Evolutionary conservation across 2,113 vertebrate genomes (phyloP), one percentile per base, ranked within the genome.

Genomic region (Equus przewalskii): DNA sequence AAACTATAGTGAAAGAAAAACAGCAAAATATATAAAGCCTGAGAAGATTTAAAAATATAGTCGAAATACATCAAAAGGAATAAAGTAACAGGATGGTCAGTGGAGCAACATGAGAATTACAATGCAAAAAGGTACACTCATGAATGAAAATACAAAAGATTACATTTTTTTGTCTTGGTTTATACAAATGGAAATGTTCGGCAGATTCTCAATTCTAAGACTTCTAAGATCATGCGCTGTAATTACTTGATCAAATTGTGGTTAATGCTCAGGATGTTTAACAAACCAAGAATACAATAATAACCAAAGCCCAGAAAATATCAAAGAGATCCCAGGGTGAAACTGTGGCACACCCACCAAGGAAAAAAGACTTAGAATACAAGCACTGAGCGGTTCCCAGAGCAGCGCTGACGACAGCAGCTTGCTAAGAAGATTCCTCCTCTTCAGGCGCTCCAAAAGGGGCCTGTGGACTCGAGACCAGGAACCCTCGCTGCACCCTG

Each of bases 171-270:
- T 75, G 33, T 89, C n/a, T 64, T 70, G 21, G 33, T 22, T 95
- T 97, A 95, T 88, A 84, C 28, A 91, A 96, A 83, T 84, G 49
- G 56, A 79, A 95, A 95, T 83, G 16, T 24, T 92, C 60, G 51
- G 12, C 67, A 92, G 24, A 87, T 41, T 81, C 19, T 89, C 79
- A 79, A 56, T 64, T 94, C 36, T 85, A 85, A 92, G 19, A 81
- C 30, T 96, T 94, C 54, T 72, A 75, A 85, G 49, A 79, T 26
- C 6, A 58, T 1, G 82, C 28, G 28, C 41, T 92, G 5, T 75
- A 78, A 94, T 89, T 54, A 89, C 60, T 49, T 76, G 51, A 92
- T 64, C 65, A 62, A 70, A 81, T 2, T 72, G 56, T 22, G 85
- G 33, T 78, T 82, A 89, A 80, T 64, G 54, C 44, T 94, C 73